phyloP scores from a whole-genome alignment of 2,113 vertebrate genomes.

The Brachionichthys hirsutus region DNA sequence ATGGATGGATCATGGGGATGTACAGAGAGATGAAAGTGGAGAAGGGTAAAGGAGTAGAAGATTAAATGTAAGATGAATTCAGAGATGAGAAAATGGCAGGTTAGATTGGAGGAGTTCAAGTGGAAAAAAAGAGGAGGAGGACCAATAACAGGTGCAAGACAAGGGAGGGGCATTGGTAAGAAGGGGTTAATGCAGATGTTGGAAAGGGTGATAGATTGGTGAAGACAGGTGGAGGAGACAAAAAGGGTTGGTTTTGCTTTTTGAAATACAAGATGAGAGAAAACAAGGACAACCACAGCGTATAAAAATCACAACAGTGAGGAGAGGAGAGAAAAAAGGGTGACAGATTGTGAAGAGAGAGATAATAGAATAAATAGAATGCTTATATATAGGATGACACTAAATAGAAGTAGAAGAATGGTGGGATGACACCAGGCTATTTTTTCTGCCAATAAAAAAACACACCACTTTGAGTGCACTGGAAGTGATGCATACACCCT shows the following conservation, averaged over 20 bases:
- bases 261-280: slow-evolving; percentile 67
- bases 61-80: slow-evolving; percentile 6
- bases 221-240: slow-evolving; percentile 65
- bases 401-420: slow-evolving; percentile 44
- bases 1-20: slow-evolving; percentile 2
- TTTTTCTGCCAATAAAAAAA: slow-evolving; percentile 43
- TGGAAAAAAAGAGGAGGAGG: slow-evolving; percentile 3
- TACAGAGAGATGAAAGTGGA: slow-evolving; percentile 21
- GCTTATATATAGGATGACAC: slow-evolving; percentile 28
- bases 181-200: slow-evolving; percentile 20
- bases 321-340: not conserved
- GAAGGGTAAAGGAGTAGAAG: slow-evolving; percentile 11
- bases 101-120: slow-evolving; percentile 11
- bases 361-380: slow-evolving; percentile 34
- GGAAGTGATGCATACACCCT: slow-evolving; percentile 6
- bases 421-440: slow-evolving; percentile 39
- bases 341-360: slow-evolving; percentile 17
- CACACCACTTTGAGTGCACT: slow-evolving; percentile 8
- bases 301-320: slow-evolving; percentile 52
- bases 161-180: not conserved
- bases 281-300: slow-evolving; percentile 54
- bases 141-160: not conserved
- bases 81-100: slow-evolving; percentile 13
- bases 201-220: slow-evolving; percentile 13
- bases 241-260: slow-evolving; percentile 59